Evolutionary conservation across 2,888 invertebrate genomes (phyloP), one percentile per base, ranked within the genome.

Genomic region (Caenorhabditis sp.): DNA sequence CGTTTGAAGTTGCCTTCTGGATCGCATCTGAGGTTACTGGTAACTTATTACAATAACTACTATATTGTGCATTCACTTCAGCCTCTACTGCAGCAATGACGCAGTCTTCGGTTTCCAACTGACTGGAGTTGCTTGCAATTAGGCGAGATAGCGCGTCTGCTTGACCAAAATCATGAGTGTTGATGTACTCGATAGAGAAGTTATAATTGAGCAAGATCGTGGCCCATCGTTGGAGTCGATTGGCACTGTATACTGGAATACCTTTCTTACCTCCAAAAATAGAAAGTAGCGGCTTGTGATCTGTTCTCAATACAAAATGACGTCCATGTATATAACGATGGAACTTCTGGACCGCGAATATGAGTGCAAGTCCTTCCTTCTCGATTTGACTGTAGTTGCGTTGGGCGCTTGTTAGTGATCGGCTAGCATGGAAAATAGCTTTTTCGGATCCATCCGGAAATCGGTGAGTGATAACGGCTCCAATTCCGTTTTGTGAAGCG

Each of bases 251-350:
- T 2, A 62, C 61, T 12, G 67, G 71, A 8, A 67, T 14, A 8
- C 59, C 67, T 26, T 59, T 63, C 1, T 53, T 62, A 17, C 5
- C 7, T 23, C 71, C 70, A 38, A 76, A 76, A n/a, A 76, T 76
- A 5, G 58, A 31, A 0, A 76, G 43, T 7, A 76, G 31, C 14
- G 76, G 76, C 8, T 59, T 27, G 52, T 76, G 76, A 36, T 76
- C 76, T 2, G 76, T 76, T 23, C 36, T 64, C 0, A 76, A 59
- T 12, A 26, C 26, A 59, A 71, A 71, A 12, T 53, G 17, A 3
- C 71, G n/a, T 14, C 75, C 75, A 53, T 38, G 62, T 1, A 75
- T n/a, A 50, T 56, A 75, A 36, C 62, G 38, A 56, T 75, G 75
- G 53, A 53, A 70, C 57, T 70, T 70, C 12, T 56, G 27, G 1